A percentile compares a stretch with the other conserved stretches of the same genome.
These are phyloP conservation scores for Clytia hemisphaerica DNA, from an alignment of 30 jellyfish, hydroid and myxozoan genomes.

Conservation along the genomic window DNA sequence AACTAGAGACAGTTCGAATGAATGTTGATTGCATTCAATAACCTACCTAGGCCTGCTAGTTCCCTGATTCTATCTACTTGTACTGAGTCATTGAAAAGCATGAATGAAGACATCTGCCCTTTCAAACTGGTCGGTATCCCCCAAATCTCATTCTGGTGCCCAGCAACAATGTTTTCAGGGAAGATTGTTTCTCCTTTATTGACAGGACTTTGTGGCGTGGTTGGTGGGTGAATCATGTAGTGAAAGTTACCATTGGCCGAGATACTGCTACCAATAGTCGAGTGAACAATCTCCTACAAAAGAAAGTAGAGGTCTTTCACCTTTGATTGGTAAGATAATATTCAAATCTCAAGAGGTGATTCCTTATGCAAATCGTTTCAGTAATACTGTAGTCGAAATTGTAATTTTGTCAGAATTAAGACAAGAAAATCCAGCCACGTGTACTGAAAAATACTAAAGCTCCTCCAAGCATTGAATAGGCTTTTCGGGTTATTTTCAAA, in stretches of 20 bases:
- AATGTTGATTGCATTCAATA: no score
- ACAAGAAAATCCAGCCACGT: no score
- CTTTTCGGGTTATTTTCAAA: no score
- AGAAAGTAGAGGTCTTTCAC: background rate
- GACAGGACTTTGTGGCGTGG: conserved; percentile 9
- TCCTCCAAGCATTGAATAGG: no score
- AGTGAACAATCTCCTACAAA: conserved; percentile 46
- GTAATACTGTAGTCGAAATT: no score
- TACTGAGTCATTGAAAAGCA: conserved; percentile 56
- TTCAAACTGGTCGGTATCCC: conserved; percentile 58
- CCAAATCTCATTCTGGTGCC: conserved; percentile 67
- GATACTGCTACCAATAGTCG: conserved; percentile 55
- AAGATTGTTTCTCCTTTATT: conserved; percentile 7
- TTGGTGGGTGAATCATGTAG: conserved; percentile 51
- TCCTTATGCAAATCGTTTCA: no score
- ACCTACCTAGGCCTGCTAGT: conserved; percentile 40
- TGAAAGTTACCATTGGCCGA: conserved; percentile 52
- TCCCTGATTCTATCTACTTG: conserved; percentile 3
- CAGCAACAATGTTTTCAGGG: conserved; percentile 76
- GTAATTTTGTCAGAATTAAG: no score
- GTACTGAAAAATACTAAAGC: no score
- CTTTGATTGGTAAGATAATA: background rate
- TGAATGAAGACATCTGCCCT: conserved; percentile 73
- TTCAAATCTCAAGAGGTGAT: no score
- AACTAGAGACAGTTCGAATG: background rate